A percentile compares a stretch with the other conserved stretches of the same genome.
Evolutionary conservation across 1,140 invertebrate species (phyloP).

Genomic region (Orchesella cincta): DNA sequence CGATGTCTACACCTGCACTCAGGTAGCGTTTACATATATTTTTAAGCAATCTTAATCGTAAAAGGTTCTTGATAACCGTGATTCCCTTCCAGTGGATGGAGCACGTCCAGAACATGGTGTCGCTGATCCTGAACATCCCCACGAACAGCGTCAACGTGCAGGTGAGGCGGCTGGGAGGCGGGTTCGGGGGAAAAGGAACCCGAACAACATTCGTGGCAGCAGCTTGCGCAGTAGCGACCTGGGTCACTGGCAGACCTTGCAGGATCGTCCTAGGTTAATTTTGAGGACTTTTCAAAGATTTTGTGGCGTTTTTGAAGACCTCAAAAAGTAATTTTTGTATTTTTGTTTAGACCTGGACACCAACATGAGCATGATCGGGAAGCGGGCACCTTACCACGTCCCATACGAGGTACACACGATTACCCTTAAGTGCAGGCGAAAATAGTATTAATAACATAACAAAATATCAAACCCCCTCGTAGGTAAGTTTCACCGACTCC

Average conservation of each 20-base stretch:
- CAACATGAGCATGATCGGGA: conserved; percentile 68
- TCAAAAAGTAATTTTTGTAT: too few relatives aligned
- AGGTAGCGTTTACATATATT: conserved; percentile 39
- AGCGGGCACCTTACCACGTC: conserved; percentile 59
- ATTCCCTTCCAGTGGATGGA: conserved; percentile 62
- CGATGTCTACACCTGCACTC: conserved; percentile 55
- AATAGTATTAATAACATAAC: too few relatives aligned
- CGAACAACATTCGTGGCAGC: conserved; percentile 61
- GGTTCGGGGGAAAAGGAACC: conserved; percentile 66
- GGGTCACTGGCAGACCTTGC: conserved; percentile 64
- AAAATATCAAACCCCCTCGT: conserved; percentile 9
- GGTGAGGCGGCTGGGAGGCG: conserved; percentile 70
- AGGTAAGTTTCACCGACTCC: conserved; percentile 51
- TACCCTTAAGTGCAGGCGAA: background rate
- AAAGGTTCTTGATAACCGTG: background rate
- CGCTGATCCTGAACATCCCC: conserved; percentile 61
- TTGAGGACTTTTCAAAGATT: too few relatives aligned
- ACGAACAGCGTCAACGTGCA: conserved; percentile 62
- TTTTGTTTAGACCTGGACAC: conserved; percentile 66
- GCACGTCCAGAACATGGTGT: conserved; percentile 63
- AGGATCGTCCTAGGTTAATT: conserved; percentile 66
- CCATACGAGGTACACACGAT: conserved; percentile 33
- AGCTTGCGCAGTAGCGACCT: conserved; percentile 66
- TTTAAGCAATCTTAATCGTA: background rate
- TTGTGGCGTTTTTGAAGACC: too few relatives aligned